phyloP scores from a whole-genome alignment of 2,113 vertebrate species.

The Asarcornis scutulata region DNA sequence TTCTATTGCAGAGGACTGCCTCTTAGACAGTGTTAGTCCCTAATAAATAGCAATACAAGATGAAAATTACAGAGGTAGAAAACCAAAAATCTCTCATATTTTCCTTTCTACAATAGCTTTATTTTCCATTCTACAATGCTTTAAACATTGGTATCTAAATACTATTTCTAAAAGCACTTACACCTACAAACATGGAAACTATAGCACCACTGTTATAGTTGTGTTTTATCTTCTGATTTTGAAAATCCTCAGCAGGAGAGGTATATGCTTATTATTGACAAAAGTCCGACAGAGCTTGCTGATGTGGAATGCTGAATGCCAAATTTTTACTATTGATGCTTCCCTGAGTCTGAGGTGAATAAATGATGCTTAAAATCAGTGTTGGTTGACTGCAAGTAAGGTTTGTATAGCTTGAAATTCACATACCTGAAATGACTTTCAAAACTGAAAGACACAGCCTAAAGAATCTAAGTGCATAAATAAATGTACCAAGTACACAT shows the following conservation, averaged over 20 bases:
- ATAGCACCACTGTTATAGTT: not conserved
- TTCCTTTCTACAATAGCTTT: not conserved
- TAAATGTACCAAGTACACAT: rapidly evolving
- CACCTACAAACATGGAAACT: rapidly evolving
- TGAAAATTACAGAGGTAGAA: not conserved
- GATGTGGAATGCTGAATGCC: not conserved
- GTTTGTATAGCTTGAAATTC: not conserved
- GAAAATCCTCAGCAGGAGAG: not conserved
- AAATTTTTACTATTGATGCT: not conserved
- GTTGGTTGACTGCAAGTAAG: not conserved
- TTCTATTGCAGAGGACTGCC: not conserved
- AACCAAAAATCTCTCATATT: not conserved
- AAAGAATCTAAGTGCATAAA: not conserved
- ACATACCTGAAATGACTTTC: not conserved
- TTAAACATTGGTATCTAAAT: not conserved
- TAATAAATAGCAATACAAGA: rapidly evolving
- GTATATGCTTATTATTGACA: not conserved
- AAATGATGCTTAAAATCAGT: not conserved
- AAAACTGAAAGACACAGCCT: not conserved
- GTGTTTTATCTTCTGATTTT: not conserved
- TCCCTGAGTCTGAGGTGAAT: not conserved
- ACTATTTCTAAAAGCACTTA: not conserved
- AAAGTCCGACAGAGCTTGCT: not conserved
- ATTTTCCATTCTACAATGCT: not conserved
- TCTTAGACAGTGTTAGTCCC: too few relatives aligned